Evolutionary conservation across 2,113 vertebrate species (phyloP), one percentile per base, ranked within the genome.

Genomic region (Xenopus borealis): DNA sequence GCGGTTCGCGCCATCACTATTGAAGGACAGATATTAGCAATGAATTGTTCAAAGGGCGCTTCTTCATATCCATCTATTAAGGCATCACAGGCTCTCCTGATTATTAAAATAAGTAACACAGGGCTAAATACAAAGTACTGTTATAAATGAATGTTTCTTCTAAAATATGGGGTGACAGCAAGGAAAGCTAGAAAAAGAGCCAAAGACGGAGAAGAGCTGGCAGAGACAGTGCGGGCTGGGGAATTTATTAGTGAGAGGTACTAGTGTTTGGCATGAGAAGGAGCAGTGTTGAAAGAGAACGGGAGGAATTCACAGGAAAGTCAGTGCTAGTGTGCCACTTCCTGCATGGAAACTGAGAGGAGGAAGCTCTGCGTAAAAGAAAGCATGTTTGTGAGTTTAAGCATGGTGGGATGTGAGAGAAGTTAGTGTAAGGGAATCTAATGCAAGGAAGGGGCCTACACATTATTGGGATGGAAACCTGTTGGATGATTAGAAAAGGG

Each of bases 241-340:
- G 67, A 77, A 77, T 77, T 69, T 77, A 77, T 77, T 77, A 77
- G 74, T 77, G 74, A 77, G 74, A 77, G 74, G 74, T 77, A 77
- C 74, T 62, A 77, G 74, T 77, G 74, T 77, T 77, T 77, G 74
- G 66, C 74, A 63, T 64, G 61, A 77, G 74, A 77, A 77, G 69
- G 74, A 70, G 66, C 74, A 77, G 74, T 69, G 74, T 77, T 77
- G 67, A 77, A 50, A 63, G 19, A 62, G 70, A 63, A 72, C 66
- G 55, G 66, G 74, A 70, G 74, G 74, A 69, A 77, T 77, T 77
- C 63, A 77, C 66, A 77, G 74, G 67, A 77, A 77, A 69, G 50
- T 77, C 62, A 77, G 74, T 57, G 74, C 69, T 69, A 77, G 66
- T 70, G 59, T 70, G 66, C 74, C 67, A 77, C 74, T 77, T 77